Base-by-base conservation (phyloP, 2,797 vertebrate species). In the Pogoniulus pusillus region DNA sequence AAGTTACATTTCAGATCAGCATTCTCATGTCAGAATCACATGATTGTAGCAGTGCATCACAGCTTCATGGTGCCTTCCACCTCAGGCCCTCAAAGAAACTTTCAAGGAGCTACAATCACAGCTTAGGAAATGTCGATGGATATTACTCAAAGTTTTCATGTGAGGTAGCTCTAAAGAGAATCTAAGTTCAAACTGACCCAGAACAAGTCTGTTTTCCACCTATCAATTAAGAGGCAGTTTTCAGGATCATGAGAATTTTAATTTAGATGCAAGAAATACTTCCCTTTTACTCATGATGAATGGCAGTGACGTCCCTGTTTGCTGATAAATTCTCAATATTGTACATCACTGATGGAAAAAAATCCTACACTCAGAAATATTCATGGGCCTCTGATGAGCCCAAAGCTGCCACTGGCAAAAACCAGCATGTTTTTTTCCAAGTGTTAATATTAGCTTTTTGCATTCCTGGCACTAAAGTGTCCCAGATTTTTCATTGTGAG, bases 1-100 rank as follows among this genome's bases (percentile, higher is more conserved):
- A 55, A 84, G 79, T 95, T 72, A 72, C 79, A 60, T 90, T 93
- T 81, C 72, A 85, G 83, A 92, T 87, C 76, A 90, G n/a, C 58
- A 79, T 64, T 79, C 37, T 69, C 58, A 34, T 72, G 43, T 55
- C 41, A 58, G 37, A 72, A 79, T 49, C 58, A 76, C 77, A 79
- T 83, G 34, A 72, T 85, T 82, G 68, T 66, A 82, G 69, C 43
- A 80, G 43, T 24, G 66, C 3, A 2, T 83, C 91, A 82, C 63
- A 94, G 66, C 77, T 6, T 10, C 85, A 75, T 70, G 82, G 39
- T 83, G 60, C 59, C 86, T 89, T 91, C 88, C 59, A 89, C 88
- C 84, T 92, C 78, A 83, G 66, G 53, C 69, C 66, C 29, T 82
- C 93, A 90, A 90, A 89, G 73, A 82, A 87, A 75, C 72, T 53